Conservation (phyloP, 2,113 vertebrate species). For the Amphilophus citrinellus region DNA sequence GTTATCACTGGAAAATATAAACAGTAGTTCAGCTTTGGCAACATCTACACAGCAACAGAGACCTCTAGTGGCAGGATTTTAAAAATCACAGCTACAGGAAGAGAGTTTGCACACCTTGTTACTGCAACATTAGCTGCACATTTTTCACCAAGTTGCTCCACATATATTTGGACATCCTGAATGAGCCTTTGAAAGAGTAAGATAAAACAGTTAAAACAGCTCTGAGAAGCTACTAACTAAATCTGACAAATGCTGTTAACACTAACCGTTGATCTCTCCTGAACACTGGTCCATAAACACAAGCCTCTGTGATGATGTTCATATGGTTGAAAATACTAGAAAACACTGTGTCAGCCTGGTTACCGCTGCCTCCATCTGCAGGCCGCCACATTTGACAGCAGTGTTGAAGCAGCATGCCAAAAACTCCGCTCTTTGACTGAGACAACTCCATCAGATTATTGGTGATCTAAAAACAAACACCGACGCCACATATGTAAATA, state of each 20-base stretch:
- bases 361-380: constrained; percentile 25
- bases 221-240: background rate
- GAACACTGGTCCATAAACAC: constrained; percentile 91
- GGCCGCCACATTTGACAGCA: constrained; percentile 90
- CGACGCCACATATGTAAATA: background rate
- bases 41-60: constrained; percentile 1
- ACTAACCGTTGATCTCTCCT: constrained; percentile 92
- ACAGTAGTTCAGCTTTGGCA: background rate
- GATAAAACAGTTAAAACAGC: background rate
- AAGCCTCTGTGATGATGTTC: constrained; percentile 88
- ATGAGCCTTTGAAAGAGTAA: constrained; percentile 81
- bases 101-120: constrained; percentile 50
- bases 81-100: background rate
- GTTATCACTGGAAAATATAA: constrained; percentile 83
- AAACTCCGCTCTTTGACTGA: constrained; percentile 89
- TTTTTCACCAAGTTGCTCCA: constrained; percentile 87
- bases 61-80: constrained; percentile 53
- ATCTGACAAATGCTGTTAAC: background rate
- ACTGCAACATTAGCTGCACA: constrained; percentile 86
- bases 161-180: constrained; percentile 90
- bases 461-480: constrained; percentile 81
- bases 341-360: constrained; percentile 62
- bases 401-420: constrained; percentile 86
- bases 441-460: constrained; percentile 89
- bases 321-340: constrained; percentile 83